Conservation (phyloP, 2,113 vertebrate genomes). For the Burhinus oedicnemus region DNA sequence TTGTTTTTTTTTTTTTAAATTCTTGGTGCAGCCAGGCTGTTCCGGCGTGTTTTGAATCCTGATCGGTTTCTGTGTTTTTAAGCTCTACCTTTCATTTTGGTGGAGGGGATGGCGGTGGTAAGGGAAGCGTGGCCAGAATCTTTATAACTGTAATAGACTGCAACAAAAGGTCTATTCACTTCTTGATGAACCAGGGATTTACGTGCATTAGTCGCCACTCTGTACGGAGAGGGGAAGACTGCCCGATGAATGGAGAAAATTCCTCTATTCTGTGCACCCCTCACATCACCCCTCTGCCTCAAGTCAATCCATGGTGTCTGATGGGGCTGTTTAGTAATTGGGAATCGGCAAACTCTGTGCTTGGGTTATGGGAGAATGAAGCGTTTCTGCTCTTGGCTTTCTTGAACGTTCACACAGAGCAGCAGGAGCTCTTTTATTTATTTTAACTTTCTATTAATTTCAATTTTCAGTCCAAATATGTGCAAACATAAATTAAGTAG, state of each 20-base stretch:
- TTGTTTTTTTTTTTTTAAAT: neutral
- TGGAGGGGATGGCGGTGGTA: slow-evolving; percentile 4
- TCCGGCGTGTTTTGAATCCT: neutral
- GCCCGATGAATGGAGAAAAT: slow-evolving; percentile 44
- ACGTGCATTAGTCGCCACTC: slow-evolving; percentile 34
- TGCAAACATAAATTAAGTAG: slow-evolving; percentile 48
- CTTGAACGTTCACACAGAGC: neutral
- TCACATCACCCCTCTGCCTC: neutral
- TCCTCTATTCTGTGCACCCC: slow-evolving; percentile 6
- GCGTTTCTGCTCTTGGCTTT: neutral
- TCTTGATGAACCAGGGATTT: slow-evolving; percentile 67
- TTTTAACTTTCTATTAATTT: slow-evolving; percentile 57
- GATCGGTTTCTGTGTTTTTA: slow-evolving; percentile 13
- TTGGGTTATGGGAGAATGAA: neutral
- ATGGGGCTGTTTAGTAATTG: neutral
- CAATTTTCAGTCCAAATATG: slow-evolving; percentile 51
- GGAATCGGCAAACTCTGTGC: neutral
- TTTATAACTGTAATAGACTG: slow-evolving; percentile 64
- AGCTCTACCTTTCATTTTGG: slow-evolving; percentile 26
- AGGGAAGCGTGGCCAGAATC: slow-evolving; percentile 51
- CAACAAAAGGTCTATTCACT: slow-evolving; percentile 60
- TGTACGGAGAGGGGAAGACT: neutral
- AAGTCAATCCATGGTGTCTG: neutral
- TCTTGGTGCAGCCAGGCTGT: neutral
- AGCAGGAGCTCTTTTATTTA: slow-evolving; percentile 43